These are phyloP conservation scores for Nannoperca australis DNA, from an alignment of 2,797 vertebrate species.

Conservation along the genomic window DNA sequence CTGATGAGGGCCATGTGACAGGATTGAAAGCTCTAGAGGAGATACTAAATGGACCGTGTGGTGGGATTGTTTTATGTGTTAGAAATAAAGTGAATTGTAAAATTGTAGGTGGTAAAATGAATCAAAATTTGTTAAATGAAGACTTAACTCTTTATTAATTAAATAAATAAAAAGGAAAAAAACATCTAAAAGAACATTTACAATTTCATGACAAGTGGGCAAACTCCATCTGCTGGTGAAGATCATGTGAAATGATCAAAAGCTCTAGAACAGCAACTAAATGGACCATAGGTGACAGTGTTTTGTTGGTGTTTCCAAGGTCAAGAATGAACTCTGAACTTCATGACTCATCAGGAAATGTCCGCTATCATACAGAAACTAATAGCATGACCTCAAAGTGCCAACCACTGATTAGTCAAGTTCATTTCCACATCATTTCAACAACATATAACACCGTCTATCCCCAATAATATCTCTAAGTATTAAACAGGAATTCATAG, in stretches of 20 bases:
- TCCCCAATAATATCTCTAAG: not conserved
- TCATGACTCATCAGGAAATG: not conserved
- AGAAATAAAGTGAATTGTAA: not conserved
- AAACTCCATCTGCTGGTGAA: not conserved
- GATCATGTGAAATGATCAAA: conserved; percentile 5
- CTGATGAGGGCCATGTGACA: conserved; percentile 3
- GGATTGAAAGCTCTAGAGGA: conserved; percentile 4
- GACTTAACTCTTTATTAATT: not conserved
- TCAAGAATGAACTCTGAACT: conserved; percentile 1
- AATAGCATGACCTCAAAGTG: not conserved
- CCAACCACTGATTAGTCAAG: not conserved
- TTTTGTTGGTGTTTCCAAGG: not conserved
- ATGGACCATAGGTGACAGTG: not conserved
- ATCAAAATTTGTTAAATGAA: not conserved
- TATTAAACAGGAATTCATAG: not conserved
- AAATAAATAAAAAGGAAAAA: too few relatives aligned
- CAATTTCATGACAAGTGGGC: not conserved
- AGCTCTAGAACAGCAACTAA: not conserved
- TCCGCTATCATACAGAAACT: not conserved
- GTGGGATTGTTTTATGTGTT: not conserved
- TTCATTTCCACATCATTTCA: not conserved
- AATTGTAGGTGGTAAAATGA: not conserved
- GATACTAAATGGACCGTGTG: not conserved
- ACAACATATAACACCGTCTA: not conserved
- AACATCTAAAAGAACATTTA: not conserved